These are phyloP conservation scores for Trichonephila clavata DNA, from an alignment of 1,140 invertebrate genomes.

Conservation along the genomic window DNA sequence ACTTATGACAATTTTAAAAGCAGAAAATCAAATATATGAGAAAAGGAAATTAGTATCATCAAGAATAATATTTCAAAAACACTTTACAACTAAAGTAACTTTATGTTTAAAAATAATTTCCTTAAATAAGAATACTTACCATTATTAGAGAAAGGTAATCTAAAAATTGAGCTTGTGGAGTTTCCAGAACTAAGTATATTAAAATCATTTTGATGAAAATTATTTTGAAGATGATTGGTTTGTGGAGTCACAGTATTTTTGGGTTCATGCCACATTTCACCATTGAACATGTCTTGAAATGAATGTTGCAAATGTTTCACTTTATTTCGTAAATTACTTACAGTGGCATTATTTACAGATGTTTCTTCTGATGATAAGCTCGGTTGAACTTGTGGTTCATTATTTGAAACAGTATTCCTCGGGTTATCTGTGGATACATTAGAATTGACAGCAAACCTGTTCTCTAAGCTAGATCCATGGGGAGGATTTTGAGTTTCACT, in stretches of 20 bases:
- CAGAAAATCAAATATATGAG: too few relatives aligned
- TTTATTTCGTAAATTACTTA: background rate
- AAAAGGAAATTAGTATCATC: too few relatives aligned
- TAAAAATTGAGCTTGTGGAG: background rate
- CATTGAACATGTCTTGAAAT: background rate
- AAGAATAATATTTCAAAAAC: too few relatives aligned
- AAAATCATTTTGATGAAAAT: background rate
- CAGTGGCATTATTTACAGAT: conserved; percentile 1
- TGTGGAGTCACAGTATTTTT: background rate
- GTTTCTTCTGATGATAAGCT: conserved; percentile 3
- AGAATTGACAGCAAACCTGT: background rate
- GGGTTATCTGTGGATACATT: background rate
- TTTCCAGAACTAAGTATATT: background rate
- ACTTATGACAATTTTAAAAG: too few relatives aligned
- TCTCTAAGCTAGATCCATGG: background rate
- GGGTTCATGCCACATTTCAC: background rate
- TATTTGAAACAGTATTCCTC: background rate
- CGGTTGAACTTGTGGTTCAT: background rate
- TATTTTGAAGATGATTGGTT: background rate
- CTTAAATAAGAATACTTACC: background rate
- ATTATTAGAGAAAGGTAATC: background rate
- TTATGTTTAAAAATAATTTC: too few relatives aligned
- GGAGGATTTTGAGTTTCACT: background rate
- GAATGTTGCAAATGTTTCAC: background rate
- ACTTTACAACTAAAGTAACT: too few relatives aligned